These are phyloP conservation scores for Pomatorhinus ruficollis DNA, from an alignment of 2,113 vertebrate genomes.

Conservation along the genomic window DNA sequence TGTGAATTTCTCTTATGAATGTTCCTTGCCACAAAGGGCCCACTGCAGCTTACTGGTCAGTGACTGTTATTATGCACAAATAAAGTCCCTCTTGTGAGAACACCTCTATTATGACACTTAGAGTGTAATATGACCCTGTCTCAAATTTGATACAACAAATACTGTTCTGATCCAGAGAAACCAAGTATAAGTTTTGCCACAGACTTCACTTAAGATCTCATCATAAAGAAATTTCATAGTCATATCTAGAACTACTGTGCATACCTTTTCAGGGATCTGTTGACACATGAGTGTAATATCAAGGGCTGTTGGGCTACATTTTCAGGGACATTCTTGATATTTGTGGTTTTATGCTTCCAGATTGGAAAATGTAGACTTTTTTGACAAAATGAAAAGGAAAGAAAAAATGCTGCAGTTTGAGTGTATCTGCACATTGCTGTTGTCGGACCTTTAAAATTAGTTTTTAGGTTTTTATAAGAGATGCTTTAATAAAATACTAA, in stretches of 20 bases:
- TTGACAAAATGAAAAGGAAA: not conserved
- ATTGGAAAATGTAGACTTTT: not conserved
- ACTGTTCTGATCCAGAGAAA: not conserved
- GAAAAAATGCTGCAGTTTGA: not conserved
- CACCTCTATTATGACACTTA: not conserved
- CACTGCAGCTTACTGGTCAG: not conserved
- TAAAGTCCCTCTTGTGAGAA: not conserved
- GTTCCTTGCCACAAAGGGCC: not conserved
- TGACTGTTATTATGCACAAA: not conserved
- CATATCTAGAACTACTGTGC: not conserved
- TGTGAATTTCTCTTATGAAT: not conserved
- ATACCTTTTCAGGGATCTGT: not conserved
- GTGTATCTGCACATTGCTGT: not conserved
- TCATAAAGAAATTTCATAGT: not conserved
- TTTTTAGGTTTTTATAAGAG: not conserved
- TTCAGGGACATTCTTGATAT: not conserved
- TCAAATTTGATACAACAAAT: not conserved
- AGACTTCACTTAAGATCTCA: not conserved
- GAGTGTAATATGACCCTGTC: not conserved
- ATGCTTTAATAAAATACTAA: constrained; percentile 20
- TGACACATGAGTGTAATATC: not conserved
- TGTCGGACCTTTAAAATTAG: not conserved
- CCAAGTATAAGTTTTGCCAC: not conserved
- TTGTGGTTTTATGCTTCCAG: not conserved
- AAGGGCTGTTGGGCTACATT: not conserved